phyloP scores from a whole-genome alignment of 2,113 vertebrate genomes.

The Chaetodon trifascialis region DNA sequence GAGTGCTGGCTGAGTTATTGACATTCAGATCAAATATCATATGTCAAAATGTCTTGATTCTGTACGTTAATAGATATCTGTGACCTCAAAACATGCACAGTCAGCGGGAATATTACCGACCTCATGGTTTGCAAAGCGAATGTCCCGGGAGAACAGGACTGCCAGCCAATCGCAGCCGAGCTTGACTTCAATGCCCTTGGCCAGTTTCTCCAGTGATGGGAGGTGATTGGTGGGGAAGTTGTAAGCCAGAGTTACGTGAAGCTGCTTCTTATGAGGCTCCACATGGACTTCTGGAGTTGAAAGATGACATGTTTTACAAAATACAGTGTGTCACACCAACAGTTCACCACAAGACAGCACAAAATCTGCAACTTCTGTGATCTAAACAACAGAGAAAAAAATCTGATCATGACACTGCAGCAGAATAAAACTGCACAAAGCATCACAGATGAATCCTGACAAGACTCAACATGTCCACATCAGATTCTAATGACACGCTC shows the following conservation, averaged over 20 bases:
- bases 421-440: not conserved
- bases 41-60: not conserved
- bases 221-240: conserved; percentile 94
- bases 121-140: conserved; percentile 95
- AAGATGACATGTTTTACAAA: not conserved
- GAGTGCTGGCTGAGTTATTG: not conserved
- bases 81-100: not conserved
- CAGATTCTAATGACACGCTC: not conserved
- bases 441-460: not conserved
- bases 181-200: conserved; percentile 90
- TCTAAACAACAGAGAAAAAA: not conserved
- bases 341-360: not conserved
- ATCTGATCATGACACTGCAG: not conserved
- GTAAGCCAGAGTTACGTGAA: conserved; percentile 95
- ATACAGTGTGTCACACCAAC: not conserved
- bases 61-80: not conserved
- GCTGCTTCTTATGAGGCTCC: conserved; percentile 97
- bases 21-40: not conserved
- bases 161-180: conserved; percentile 94
- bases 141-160: conserved; percentile 93
- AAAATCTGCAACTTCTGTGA: not conserved
- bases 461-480: conserved; percentile 1
- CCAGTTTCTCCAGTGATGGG: conserved; percentile 91
- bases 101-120: conserved; percentile 68
- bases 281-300: conserved; percentile 88